Evolutionary conservation across 2,888 invertebrate genomes (phyloP).

Genomic region (Euproctis similis): DNA sequence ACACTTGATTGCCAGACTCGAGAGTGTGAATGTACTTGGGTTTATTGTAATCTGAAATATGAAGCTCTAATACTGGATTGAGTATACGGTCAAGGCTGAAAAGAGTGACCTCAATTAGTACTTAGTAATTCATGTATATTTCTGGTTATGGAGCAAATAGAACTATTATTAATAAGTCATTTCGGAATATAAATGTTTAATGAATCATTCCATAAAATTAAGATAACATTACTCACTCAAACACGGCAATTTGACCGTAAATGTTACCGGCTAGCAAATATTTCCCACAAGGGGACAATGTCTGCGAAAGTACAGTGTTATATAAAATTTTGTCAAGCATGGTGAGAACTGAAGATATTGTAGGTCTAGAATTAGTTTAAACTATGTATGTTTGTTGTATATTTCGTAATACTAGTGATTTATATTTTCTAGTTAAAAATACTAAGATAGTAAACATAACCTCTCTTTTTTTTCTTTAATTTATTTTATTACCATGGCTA

Average conservation of each 20-base stretch:
- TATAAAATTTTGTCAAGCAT: conserved; percentile 80
- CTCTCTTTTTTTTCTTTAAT: no score
- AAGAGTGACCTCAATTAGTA: conserved; percentile 12
- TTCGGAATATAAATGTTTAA: no score
- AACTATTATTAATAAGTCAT: no score
- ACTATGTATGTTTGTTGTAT: no score
- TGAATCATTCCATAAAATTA: no score
- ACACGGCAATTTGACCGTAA: conserved; percentile 88
- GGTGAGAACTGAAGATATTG: conserved; percentile 10
- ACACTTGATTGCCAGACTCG: conserved; percentile 79
- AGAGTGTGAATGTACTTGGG: conserved; percentile 77
- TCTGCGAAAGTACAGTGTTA: conserved; percentile 87
- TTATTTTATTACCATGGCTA: no score
- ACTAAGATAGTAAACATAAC: no score
- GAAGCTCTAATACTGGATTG: conserved; percentile 73
- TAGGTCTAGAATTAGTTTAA: no score
- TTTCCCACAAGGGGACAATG: conserved; percentile 89
- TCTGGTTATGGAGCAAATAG: no score
- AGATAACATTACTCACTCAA: conserved; percentile 78
- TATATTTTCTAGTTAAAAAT: no score
- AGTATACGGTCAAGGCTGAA: conserved; percentile 78
- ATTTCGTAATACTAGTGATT: no score
- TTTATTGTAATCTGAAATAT: conserved; percentile 72
- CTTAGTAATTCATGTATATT: no score
- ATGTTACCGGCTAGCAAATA: conserved; percentile 88